Evolutionary conservation across 2,113 vertebrate species (phyloP), one percentile per base, ranked within the genome.

Genomic region (Greenwoodochromis staneri): DNA sequence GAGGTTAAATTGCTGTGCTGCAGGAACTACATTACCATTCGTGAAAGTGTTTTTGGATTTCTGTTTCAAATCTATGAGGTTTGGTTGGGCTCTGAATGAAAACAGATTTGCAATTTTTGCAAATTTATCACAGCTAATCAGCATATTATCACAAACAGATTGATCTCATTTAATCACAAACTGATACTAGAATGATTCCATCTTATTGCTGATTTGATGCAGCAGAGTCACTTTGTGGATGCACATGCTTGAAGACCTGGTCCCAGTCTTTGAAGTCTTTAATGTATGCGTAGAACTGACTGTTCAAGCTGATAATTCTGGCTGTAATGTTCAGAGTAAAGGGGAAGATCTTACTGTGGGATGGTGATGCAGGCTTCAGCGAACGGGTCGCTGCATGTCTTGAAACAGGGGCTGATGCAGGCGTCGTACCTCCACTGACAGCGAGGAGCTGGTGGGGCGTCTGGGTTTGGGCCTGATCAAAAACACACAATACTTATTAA

Each of bases 391-490:
- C 97, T 97, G 96, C 99, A 99, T 54, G 98, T 98, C 92, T 92
- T 97, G 95, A 98, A 99, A 93, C 99, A 99, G 40, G 98, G 98
- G 76, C 95, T 97, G 85, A 95, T 87, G 63, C 99, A 99, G 69
- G 97, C 94, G 82, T 99, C 98, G 3, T 99, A 99, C 80, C 78
- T 96, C 99, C 99, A 99, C 89, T 99, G 98, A 82, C 98, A 99
- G 0, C 90, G 85, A 34, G 98, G 96, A 89, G 83, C 96, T 6
- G 96, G 93, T 5, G 83, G 89, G 85, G 93, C 82, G 2, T 91
- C 91, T 8, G 95, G 91, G 36, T 94, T 94, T 51, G 91, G 91
- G 84, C 97, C 98, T 99, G 90, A 85, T 88, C 92, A 54, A 85
- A 88, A 94, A 85, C 8, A 89, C 14, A 84, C 29, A 55, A 57